Percentiles rank a stretch among this genome's conserved stretches.
phyloP scores from a whole-genome alignment of 2,797 vertebrate genomes.

The Pangasius larnaudii region DNA sequence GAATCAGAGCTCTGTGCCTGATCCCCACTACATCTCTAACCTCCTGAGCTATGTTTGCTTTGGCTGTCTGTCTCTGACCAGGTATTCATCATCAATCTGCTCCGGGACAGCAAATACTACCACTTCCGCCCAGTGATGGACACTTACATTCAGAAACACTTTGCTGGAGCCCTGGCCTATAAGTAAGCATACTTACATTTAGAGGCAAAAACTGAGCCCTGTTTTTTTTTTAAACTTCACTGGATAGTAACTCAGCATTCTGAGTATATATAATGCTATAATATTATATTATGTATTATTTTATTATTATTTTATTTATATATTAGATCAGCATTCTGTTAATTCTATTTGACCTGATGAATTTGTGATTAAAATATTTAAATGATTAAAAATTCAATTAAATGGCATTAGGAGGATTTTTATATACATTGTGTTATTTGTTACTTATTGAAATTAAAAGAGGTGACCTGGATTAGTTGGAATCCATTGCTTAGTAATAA shows the following conservation, averaged over 20 bases:
- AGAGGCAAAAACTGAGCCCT: not conserved
- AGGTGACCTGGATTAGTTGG: not conserved
- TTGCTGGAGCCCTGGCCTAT: conserved; percentile 96
- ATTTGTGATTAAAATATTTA: not conserved
- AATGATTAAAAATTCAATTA: not conserved
- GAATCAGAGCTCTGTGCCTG: conserved; percentile 19
- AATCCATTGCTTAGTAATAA: not conserved
- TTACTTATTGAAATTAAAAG: not conserved
- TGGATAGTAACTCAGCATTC: not conserved
- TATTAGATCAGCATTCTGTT: not conserved
- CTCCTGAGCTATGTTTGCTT: conserved; percentile 28
- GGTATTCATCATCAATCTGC: conserved; percentile 98
- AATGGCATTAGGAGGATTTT: not conserved
- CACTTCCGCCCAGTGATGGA: conserved; percentile 99
- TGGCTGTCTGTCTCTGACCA: conserved; percentile 60
- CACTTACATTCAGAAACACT: conserved; percentile 98
- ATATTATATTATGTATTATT: not conserved
- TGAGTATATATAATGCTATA: too few species aligned
- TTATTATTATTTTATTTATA: not conserved
- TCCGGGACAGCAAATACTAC: conserved; percentile 98
- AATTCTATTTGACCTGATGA: not conserved
- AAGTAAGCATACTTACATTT: conserved; percentile 78
- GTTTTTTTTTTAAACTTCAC: not conserved
- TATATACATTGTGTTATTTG: not conserved
- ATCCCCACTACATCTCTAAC: conserved; percentile 1